These are phyloP conservation scores for Epinephelus moara DNA, from an alignment of 2,113 vertebrate species.

Conservation along the genomic window DNA sequence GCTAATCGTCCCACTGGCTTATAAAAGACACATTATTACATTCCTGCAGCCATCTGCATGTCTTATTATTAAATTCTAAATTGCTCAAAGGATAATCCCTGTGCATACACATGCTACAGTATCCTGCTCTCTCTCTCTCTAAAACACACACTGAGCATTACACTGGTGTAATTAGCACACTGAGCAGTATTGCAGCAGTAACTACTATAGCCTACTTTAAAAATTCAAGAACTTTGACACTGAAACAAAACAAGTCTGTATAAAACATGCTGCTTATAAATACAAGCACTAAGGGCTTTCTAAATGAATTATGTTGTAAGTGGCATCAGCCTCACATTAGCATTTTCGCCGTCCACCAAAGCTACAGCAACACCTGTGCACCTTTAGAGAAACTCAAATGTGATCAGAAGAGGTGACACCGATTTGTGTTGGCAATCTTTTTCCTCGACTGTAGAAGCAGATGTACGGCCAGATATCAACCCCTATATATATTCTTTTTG, in stretches of 20 bases:
- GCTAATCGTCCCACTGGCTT: background rate
- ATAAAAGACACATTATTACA: background rate
- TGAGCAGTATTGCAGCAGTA: background rate
- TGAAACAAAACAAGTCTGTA: conserved; percentile 4
- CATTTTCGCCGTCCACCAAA: background rate
- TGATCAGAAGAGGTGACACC: background rate
- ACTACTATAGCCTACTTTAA: background rate
- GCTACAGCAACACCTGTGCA: background rate
- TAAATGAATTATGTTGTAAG: background rate
- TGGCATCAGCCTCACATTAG: background rate
- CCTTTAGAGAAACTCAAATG: background rate
- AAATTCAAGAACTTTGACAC: conserved; percentile 1
- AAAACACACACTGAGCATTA: background rate
- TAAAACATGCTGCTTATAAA: background rate
- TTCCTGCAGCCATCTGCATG: background rate
- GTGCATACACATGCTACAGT: background rate
- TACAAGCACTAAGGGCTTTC: background rate
- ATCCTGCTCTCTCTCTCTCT: background rate
- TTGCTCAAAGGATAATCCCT: background rate
- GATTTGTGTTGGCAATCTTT: background rate
- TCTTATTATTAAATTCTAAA: background rate
- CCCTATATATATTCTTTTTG: background rate
- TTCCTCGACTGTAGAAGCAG: background rate
- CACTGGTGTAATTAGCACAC: background rate
- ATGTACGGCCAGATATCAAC: background rate